Percentiles rank a stretch among this genome's conserved stretches.
Conservation (phyloP, 2,888 invertebrate genomes). For the Isoperla grammatica region DNA sequence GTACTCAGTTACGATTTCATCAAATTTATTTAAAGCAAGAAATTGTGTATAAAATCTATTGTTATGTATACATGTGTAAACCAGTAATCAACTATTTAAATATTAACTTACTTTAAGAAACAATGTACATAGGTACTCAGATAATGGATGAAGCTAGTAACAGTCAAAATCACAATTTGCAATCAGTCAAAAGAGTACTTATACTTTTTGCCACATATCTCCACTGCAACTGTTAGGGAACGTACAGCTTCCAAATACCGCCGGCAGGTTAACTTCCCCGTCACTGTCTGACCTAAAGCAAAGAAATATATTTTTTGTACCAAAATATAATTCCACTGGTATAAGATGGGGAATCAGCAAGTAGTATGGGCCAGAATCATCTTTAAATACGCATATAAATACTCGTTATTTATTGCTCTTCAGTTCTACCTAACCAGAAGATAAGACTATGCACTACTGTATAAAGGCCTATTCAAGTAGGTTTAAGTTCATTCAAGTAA, state of each 20-base stretch:
- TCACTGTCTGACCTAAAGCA: conserved; percentile 49
- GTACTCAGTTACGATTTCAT: no score
- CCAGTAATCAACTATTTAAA: background rate
- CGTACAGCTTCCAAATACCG: conserved; percentile 69
- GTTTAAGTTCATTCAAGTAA: no score
- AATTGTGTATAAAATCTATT: background rate
- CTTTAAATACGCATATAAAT: no score
- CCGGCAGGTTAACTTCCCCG: conserved; percentile 66
- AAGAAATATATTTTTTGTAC: no score
- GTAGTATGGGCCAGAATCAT: no score
- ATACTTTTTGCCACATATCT: conserved; percentile 51
- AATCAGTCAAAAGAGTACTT: conserved; percentile 59
- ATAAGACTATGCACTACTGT: no score
- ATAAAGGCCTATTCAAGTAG: no score
- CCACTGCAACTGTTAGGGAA: conserved; percentile 65
- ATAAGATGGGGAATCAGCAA: conserved; percentile 1
- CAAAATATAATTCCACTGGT: background rate
- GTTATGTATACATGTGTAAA: background rate
- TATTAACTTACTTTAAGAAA: background rate
- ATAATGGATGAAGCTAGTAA: background rate
- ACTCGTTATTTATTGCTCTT: no score
- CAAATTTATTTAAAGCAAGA: background rate
- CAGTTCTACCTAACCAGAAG: no score
- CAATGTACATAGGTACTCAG: background rate
- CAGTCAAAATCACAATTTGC: conserved; percentile 46